Base-by-base conservation (phyloP, 2,888 invertebrate species). In the Drosophila affinis region DNA sequence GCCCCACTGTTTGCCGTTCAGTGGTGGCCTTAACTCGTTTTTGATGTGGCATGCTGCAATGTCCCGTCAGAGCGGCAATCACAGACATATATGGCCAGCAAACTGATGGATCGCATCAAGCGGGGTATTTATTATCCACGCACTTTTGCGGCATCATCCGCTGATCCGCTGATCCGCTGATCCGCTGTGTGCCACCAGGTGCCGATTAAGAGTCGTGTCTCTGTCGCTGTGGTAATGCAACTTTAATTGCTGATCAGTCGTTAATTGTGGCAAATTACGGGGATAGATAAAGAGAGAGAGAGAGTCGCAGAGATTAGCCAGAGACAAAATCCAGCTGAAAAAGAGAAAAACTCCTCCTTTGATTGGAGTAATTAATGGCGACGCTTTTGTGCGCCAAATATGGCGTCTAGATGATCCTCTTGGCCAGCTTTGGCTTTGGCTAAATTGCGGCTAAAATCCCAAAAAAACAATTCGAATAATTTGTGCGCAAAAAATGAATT, bases 221-320 rank as follows among this genome's bases (percentile, higher is more conserved):
- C 75, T 71, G 76, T 65, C 2, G 34, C 75, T 69, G 76, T 65
- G 74, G 68, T 85, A 87, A 85, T 85, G 85, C 82, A 85, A 79
- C 74, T 85, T 85, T 85, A 85, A 85, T 85, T 85, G 87, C 67
- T 77, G 85, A 87, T 85, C 85, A 81, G 80, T 79, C 87, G 85
- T 87, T 85, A 85, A 85, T 85, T 85, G 85, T 81, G 74, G 87
- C 87, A 87, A 85, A 85, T 85, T 87, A 80, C 65, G 70, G 46
- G 44, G 62, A 49, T 51, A 70, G 71, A 71, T 61, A 57, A 58
- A 64, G 9, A 2, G 14, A 5, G 9, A 14, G 12, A 14, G 39
- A 34, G 34, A 14, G 39, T 5, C 14, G 2, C 32, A 32, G 39
- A 39, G 64, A 64, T 67, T 67, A 58, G 29, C 58, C 54, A 24